phyloP scores from a whole-genome alignment of 1,140 invertebrate genomes.

The Saccostrea cuccullata region DNA sequence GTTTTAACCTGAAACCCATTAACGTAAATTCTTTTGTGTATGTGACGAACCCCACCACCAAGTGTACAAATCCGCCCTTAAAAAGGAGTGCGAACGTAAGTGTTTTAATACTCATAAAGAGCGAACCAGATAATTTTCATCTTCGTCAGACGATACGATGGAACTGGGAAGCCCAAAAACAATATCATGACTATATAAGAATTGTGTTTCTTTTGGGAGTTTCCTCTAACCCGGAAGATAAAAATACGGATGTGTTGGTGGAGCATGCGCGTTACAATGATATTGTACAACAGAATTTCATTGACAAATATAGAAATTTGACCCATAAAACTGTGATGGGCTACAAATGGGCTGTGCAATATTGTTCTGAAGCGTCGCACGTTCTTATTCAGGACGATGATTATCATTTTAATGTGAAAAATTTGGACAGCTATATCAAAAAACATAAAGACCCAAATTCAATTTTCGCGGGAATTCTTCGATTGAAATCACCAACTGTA shows the following conservation, averaged over 20 bases:
- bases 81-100: not conserved
- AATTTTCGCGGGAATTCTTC: conserved; percentile 1
- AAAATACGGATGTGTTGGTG: conserved; percentile 22
- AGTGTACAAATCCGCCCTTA: not conserved
- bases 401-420: conserved; percentile 38
- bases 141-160: conserved; percentile 41
- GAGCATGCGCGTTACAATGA: conserved; percentile 46
- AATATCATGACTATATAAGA: conserved; percentile 20
- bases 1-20: not conserved
- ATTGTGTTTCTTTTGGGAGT: conserved; percentile 49
- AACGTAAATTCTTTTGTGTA: conserved; percentile 3
- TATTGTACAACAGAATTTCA: conserved; percentile 50
- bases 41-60: not conserved
- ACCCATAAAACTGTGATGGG: conserved; percentile 51
- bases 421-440: conserved; percentile 1
- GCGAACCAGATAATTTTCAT: conserved; percentile 39
- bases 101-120: conserved; percentile 47
- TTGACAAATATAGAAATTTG: conserved; percentile 49
- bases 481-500: not conserved
- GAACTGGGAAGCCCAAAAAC: conserved; percentile 43
- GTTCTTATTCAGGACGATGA: conserved; percentile 52
- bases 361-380: conserved; percentile 17
- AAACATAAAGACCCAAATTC: not conserved
- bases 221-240: not conserved
- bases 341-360: conserved; percentile 43